Evolutionary conservation across 23 tunicate species (phyloP).

Genomic region (Trididemnum nubilum): DNA sequence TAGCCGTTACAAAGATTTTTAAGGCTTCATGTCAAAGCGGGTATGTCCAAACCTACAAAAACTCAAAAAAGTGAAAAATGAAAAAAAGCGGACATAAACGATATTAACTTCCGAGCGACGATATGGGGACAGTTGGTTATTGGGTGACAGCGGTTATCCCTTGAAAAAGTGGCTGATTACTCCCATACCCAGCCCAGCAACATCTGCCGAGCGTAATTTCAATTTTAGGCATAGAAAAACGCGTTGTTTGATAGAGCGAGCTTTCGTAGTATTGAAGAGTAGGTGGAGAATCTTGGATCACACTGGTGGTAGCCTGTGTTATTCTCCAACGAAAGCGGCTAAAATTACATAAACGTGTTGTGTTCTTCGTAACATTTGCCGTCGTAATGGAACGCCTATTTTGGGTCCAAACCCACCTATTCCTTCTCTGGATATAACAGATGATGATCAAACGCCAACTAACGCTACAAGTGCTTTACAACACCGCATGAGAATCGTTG

Average conservation of each 20-base stretch:
- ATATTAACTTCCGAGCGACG: no score
- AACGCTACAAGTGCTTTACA: not conserved
- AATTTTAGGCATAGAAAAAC: not conserved
- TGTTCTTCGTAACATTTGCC: not conserved
- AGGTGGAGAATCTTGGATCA: not conserved
- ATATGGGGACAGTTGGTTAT: not conserved
- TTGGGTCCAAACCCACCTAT: not conserved
- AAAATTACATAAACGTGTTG: not conserved
- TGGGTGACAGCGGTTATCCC: slow-evolving; percentile 46
- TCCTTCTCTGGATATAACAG: not conserved
- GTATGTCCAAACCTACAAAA: no score
- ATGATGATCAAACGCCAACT: not conserved
- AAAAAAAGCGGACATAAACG: no score
- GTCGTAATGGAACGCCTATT: not conserved
- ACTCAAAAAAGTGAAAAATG: no score
- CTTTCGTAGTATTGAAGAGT: not conserved
- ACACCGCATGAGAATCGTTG: no score
- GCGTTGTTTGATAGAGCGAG: not conserved
- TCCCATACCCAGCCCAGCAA: not conserved
- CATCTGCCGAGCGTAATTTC: not conserved
- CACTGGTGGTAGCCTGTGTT: not conserved
- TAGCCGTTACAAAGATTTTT: no score
- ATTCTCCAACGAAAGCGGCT: not conserved
- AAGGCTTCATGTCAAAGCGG: no score
- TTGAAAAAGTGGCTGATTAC: slow-evolving; percentile 26